Base-by-base conservation (phyloP, 2,113 vertebrate species). In the Ranitomeya imitator region DNA sequence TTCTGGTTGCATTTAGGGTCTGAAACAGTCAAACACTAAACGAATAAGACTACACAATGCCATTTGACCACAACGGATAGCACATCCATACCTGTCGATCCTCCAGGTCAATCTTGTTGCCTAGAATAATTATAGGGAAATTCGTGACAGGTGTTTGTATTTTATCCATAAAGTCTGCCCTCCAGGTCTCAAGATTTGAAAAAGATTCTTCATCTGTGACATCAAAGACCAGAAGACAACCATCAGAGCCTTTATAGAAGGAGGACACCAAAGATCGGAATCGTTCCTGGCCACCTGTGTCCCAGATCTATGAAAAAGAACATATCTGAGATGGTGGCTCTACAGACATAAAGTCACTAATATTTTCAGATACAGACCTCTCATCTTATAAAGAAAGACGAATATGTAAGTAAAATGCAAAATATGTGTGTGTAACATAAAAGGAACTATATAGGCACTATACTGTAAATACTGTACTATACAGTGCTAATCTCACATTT, bases 211-310 rank as follows among this genome's bases (percentile, higher is more conserved):
- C 90, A 90, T 96, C 94, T 0, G 95, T 96, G 87, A 96, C 95
- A 0, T 96, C 96, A 0, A 96, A 96, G 79, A 94, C 93, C 90
- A 96, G 90, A 88, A 96, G 3, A 83, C 96, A 96, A 90, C 94
- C 95, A 0, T 96, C 95, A 0, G 95, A 95, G 79, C 95, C 96
- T 86, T 96, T 96, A 91, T 95, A 96, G 90, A 96, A 96, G 0
- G 95, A 94, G 0, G 95, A 96, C 55, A 96, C 95, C 92, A 96
- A 93, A 88, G 95, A 95, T 1, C 95, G 95, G 91, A 96, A 96
- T 0, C 95, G 90, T 80, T 96, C 96, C 88, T 96, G 96, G 37
- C 95, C 96, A 0, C 96, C 96, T 0, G 95, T 96, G 92, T 96
- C 96, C 96, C 95, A 96, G 89, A 96, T 95, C 96, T 96, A 90